A percentile compares a stretch with the other conserved stretches of the same genome.
Evolutionary conservation across 2,888 invertebrate species (phyloP).

Genomic region (Gortyna flavago): DNA sequence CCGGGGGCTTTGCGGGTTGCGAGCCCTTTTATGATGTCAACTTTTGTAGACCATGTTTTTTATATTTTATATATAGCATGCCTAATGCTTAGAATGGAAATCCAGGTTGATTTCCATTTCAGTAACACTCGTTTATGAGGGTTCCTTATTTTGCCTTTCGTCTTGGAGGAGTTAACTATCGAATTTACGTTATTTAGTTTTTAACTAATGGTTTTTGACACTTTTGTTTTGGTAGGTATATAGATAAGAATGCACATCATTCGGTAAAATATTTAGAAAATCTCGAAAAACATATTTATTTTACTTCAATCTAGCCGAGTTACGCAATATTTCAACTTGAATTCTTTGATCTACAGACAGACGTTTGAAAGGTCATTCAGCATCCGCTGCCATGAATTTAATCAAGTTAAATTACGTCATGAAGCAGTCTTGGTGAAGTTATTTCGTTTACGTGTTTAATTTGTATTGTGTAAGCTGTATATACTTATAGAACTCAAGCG

Average conservation of each 20-base stretch:
- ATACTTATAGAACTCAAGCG: constrained; percentile 8
- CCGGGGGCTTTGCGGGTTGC: too few relatives aligned
- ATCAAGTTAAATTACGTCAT: constrained; percentile 40
- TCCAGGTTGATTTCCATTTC: not conserved
- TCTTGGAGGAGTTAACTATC: not conserved
- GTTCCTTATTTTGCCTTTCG: not conserved
- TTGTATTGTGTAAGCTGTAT: constrained; percentile 33
- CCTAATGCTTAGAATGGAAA: too few relatives aligned
- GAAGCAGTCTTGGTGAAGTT: constrained; percentile 15
- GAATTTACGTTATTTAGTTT: not conserved
- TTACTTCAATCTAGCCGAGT: not conserved
- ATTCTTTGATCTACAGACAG: constrained; percentile 7
- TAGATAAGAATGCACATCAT: not conserved
- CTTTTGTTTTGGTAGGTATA: not conserved
- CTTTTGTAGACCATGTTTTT: too few relatives aligned
- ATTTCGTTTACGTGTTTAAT: constrained; percentile 47
- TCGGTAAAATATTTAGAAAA: not conserved
- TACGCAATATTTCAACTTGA: too few relatives aligned
- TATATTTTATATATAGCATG: too few relatives aligned
- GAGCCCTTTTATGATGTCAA: too few relatives aligned
- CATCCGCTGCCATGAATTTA: constrained; percentile 15
- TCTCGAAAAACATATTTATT: not conserved
- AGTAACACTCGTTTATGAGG: too few relatives aligned
- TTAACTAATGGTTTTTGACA: not conserved
- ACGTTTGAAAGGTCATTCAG: not conserved